Conservation (phyloP, 2,113 vertebrate genomes). For the Nanorana parkeri region DNA sequence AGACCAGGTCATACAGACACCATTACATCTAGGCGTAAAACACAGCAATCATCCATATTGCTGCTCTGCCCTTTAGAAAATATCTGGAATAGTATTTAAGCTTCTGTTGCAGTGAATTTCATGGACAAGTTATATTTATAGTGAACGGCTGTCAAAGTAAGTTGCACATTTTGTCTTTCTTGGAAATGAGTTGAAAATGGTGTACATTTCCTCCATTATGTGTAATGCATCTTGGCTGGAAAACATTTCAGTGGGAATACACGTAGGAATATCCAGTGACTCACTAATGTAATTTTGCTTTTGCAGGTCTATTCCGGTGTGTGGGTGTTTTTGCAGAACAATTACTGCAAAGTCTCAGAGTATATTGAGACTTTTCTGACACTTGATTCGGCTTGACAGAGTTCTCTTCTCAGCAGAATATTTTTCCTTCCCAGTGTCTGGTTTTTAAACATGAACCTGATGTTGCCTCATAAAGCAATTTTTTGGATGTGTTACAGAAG, state of each 20-base stretch:
- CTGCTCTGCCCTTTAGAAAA: background rate
- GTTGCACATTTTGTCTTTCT: slow-evolving; percentile 41
- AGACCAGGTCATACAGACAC: background rate
- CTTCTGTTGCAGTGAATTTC: background rate
- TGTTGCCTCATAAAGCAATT: slow-evolving; percentile 63
- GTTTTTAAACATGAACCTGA: slow-evolving; percentile 69
- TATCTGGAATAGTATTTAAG: slow-evolving; percentile 23
- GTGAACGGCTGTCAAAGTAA: slow-evolving; percentile 23
- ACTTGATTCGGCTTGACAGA: slow-evolving; percentile 74
- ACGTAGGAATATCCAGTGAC: slow-evolving; percentile 70
- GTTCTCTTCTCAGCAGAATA: slow-evolving; percentile 73
- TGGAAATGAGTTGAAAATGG: slow-evolving; percentile 47
- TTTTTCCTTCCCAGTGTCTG: slow-evolving; percentile 68
- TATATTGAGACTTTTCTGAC: slow-evolving; percentile 76
- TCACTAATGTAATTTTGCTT: slow-evolving; percentile 71
- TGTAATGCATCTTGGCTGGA: slow-evolving; percentile 61
- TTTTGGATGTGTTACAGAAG: slow-evolving; percentile 46
- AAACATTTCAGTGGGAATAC: slow-evolving; percentile 63
- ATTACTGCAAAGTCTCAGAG: slow-evolving; percentile 76
- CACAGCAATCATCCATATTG: background rate
- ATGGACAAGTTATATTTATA: slow-evolving; percentile 41
- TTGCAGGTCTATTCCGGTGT: slow-evolving; percentile 76
- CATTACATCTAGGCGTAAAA: background rate
- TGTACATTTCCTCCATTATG: slow-evolving; percentile 51
- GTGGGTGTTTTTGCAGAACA: slow-evolving; percentile 75